These are phyloP conservation scores for Antechinus flavipes DNA, from an alignment of 2,113 vertebrate species.

Conservation along the genomic window DNA sequence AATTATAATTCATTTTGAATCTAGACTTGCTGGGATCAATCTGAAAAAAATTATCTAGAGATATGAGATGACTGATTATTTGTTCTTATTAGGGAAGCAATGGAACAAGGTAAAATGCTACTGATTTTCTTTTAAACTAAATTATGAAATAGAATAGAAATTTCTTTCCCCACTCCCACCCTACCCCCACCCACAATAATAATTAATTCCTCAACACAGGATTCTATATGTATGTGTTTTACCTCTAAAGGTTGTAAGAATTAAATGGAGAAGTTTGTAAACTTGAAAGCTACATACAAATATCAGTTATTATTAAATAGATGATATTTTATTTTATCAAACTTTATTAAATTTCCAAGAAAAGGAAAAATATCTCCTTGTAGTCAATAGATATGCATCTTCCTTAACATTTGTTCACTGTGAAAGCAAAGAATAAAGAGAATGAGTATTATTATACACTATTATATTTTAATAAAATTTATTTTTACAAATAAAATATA, in stretches of 20 bases:
- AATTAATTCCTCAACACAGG: not conserved
- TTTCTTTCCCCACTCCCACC: constrained; percentile 20
- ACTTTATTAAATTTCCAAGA: not conserved
- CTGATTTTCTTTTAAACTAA: constrained; percentile 43
- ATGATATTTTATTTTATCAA: not conserved
- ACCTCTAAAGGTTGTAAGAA: not conserved
- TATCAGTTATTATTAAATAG: not conserved
- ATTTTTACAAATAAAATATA: not conserved
- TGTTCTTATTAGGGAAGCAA: not conserved
- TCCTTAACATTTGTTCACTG: not conserved
- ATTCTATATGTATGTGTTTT: not conserved
- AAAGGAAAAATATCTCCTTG: not conserved
- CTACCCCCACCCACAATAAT: not conserved
- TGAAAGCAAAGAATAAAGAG: not conserved
- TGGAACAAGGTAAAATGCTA: constrained; percentile 37
- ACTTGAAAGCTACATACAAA: not conserved
- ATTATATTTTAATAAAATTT: not conserved
- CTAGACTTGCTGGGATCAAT: constrained; percentile 40
- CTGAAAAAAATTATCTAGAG: constrained; percentile 8
- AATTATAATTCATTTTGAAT: constrained; percentile 21
- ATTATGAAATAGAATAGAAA: constrained; percentile 13
- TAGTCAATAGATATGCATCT: not conserved
- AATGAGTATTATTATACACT: not conserved
- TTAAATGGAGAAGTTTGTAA: not conserved
- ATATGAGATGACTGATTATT: not conserved